phyloP scores from a whole-genome alignment of 1,140 invertebrate species.

The Tetraneura akinire region DNA sequence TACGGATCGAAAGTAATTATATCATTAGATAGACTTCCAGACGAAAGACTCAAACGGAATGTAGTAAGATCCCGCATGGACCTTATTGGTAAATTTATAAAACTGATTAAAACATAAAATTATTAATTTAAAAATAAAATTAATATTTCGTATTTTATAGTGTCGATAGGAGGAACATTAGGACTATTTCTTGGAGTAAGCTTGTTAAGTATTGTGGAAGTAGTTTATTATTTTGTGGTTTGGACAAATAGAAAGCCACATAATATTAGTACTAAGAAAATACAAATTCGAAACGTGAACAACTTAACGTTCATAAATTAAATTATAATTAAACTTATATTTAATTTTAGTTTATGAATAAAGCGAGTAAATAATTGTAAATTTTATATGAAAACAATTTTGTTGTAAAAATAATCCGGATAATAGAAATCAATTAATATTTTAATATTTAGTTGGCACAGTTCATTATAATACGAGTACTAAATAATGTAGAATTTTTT shows the following conservation, averaged over 20 bases:
- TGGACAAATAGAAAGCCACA: conserved; percentile 53
- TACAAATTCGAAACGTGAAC: background rate
- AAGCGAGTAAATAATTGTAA: too few species aligned
- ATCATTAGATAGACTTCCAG: conserved; percentile 63
- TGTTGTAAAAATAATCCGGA: too few species aligned
- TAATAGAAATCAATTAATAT: too few species aligned
- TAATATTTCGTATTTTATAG: conserved; percentile 57
- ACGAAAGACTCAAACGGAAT: conserved; percentile 65
- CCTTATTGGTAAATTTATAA: conserved; percentile 63
- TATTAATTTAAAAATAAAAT: background rate
- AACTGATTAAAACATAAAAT: background rate
- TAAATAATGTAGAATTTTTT: too few species aligned
- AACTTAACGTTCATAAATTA: conserved; percentile 30
- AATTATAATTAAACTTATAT: too few species aligned
- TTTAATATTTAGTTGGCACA: too few species aligned
- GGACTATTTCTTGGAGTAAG: conserved; percentile 68
- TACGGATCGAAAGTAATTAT: conserved; percentile 61
- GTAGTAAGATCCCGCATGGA: conserved; percentile 66
- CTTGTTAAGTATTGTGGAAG: conserved; percentile 66
- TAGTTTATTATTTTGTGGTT: conserved; percentile 63
- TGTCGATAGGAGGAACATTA: conserved; percentile 67
- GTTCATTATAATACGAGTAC: too few species aligned
- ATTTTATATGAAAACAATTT: too few species aligned
- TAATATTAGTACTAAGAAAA: background rate
- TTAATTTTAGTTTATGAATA: too few species aligned